Conservation (phyloP, 2,113 vertebrate genomes). For the Nipponia nippon region DNA sequence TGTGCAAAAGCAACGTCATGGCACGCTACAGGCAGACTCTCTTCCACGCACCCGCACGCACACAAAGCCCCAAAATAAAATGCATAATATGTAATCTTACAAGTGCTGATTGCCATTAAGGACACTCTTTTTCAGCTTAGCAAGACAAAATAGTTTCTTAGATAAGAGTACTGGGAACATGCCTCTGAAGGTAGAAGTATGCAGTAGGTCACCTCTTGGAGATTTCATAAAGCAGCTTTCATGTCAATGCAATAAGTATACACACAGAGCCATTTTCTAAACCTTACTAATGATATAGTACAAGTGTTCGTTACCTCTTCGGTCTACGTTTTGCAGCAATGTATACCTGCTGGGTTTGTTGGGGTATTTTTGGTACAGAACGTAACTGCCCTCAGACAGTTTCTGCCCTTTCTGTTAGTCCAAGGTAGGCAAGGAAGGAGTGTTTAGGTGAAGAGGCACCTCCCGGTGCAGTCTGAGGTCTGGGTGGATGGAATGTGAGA, state of each 20-base stretch:
- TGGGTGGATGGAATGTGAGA: conserved; percentile 88
- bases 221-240: conserved; percentile 90
- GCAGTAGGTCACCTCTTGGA: conserved; percentile 77
- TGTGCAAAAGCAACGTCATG: conserved; percentile 62
- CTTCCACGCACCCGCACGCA: conserved; percentile 18
- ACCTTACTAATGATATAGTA: conserved; percentile 78
- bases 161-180: conserved; percentile 67
- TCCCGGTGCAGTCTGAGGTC: conserved; percentile 79
- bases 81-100: conserved; percentile 53
- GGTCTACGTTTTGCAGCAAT: conserved; percentile 76
- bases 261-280: conserved; percentile 84
- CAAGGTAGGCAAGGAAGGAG: conserved; percentile 98
- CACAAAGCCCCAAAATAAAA: conserved; percentile 58
- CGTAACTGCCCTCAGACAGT: conserved; percentile 83
- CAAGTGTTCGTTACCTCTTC: conserved; percentile 66
- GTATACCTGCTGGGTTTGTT: conserved; percentile 72
- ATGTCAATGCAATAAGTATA: conserved; percentile 90
- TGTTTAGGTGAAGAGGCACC: conserved; percentile 88
- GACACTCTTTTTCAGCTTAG: conserved; percentile 72
- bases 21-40: conserved; percentile 40
- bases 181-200: conserved; percentile 75
- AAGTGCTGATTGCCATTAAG: conserved; percentile 77
- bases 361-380: conserved; percentile 76
- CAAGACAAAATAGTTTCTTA: conserved; percentile 72
- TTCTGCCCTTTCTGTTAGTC: conserved; percentile 92